Conservation (phyloP, 2,797 vertebrate species). For the Bryconaethiops microstoma region DNA sequence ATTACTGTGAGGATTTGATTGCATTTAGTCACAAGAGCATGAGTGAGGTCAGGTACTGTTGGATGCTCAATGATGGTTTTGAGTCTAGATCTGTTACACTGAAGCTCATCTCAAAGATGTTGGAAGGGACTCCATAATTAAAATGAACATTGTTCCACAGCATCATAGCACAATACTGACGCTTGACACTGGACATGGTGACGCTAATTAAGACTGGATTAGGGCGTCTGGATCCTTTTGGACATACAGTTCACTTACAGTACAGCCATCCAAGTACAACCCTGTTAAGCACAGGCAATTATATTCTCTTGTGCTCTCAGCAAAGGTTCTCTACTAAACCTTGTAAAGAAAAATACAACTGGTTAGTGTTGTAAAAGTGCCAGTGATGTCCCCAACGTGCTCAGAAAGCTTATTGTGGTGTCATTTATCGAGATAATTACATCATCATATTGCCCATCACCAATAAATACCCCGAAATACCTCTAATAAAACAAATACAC, state of each 20-base stretch:
- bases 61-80: background rate
- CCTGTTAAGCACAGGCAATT: background rate
- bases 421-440: background rate
- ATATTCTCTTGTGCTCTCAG: background rate
- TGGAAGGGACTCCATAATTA: too few species aligned
- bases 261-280: background rate
- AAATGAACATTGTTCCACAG: too few species aligned
- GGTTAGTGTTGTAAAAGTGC: background rate
- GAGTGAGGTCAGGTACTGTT: background rate
- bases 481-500: slow-evolving; percentile 17
- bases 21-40: too few species aligned
- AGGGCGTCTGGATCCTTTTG: background rate
- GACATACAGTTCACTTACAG: background rate
- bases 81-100: background rate
- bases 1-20: too few species aligned
- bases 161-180: background rate
- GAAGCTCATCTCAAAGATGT: too few species aligned
- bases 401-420: background rate
- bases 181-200: too few species aligned
- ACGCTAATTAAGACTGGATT: background rate
- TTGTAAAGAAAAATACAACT: background rate
- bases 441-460: background rate
- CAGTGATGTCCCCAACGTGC: background rate
- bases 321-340: background rate
- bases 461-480: background rate